phyloP scores from a whole-genome alignment of 2,113 vertebrate genomes.

The Collichthys lucidus region DNA sequence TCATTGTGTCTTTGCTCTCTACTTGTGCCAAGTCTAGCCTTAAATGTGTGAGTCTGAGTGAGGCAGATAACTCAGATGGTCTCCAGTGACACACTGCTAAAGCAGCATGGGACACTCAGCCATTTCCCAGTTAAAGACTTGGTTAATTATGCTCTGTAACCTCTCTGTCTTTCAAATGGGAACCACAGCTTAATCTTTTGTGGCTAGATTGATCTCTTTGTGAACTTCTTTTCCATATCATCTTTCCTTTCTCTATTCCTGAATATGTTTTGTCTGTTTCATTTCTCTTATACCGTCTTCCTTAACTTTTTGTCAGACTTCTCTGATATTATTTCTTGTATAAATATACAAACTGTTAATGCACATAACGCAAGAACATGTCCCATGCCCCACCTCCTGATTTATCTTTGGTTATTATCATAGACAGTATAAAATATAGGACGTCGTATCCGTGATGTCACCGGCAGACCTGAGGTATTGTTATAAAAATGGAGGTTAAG shows the following conservation, averaged over 20 bases:
- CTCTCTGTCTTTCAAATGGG: slow-evolving; percentile 5
- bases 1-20: not conserved
- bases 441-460: no score
- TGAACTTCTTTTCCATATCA: not conserved
- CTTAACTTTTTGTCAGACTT: not conserved
- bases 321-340: slow-evolving; percentile 3
- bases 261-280: slow-evolving; percentile 3
- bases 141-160: slow-evolving; percentile 42
- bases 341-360: slow-evolving; percentile 14
- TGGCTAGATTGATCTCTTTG: not conserved
- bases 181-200: slow-evolving; percentile 17
- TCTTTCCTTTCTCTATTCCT: not conserved
- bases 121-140: slow-evolving; percentile 26
- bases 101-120: slow-evolving; percentile 14
- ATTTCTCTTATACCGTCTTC: not conserved
- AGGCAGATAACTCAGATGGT: slow-evolving; percentile 18
- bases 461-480: no score
- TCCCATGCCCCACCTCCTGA: not conserved
- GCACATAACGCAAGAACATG: not conserved
- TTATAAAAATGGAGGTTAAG: no score
- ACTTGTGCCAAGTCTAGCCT: not conserved
- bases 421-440: no score
- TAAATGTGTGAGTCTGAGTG: slow-evolving; percentile 18
- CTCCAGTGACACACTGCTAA: slow-evolving; percentile 9
- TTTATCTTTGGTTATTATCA: slow-evolving; percentile 20